These are phyloP conservation scores for Galeopsomyia nigrocyanea DNA, from an alignment of 2,888 invertebrate genomes.

Conservation along the genomic window DNA sequence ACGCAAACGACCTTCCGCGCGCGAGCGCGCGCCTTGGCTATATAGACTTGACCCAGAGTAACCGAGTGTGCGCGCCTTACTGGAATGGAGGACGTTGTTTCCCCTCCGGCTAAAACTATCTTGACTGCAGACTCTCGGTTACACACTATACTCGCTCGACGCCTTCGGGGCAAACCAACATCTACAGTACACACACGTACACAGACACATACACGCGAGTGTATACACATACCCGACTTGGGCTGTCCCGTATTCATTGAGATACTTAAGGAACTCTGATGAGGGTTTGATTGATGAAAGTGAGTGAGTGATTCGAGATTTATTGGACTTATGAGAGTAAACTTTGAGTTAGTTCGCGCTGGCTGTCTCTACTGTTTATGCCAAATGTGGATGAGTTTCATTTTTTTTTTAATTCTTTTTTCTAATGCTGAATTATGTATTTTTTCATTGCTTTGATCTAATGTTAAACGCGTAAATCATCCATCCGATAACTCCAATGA, in stretches of 20 bases:
- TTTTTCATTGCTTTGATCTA: too few species aligned
- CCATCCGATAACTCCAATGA: too few species aligned
- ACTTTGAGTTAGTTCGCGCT: not conserved
- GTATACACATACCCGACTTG: constrained; percentile 21
- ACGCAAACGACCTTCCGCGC: constrained; percentile 42
- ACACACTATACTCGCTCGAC: constrained; percentile 15
- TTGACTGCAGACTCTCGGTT: constrained; percentile 21
- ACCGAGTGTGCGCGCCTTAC: constrained; percentile 20
- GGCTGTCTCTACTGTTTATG: not conserved
- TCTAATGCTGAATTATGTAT: too few species aligned
- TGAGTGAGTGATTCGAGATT: too few species aligned
- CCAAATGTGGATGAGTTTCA: too few species aligned
- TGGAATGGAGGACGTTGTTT: constrained; percentile 53
- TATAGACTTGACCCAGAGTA: constrained; percentile 48
- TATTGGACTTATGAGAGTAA: too few species aligned
- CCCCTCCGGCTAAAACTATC: constrained; percentile 44
- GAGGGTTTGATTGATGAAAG: too few species aligned
- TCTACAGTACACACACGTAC: not conserved
- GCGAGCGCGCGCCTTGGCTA: not conserved
- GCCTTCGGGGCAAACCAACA: constrained; percentile 5
- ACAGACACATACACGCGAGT: constrained; percentile 27
- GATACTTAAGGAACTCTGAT: too few species aligned
- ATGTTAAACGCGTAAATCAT: too few species aligned
- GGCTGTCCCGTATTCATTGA: constrained; percentile 23
- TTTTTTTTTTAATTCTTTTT: too few species aligned